Evolutionary conservation across 2,113 vertebrate species (phyloP).

Genomic region (Nanger granti): DNA sequence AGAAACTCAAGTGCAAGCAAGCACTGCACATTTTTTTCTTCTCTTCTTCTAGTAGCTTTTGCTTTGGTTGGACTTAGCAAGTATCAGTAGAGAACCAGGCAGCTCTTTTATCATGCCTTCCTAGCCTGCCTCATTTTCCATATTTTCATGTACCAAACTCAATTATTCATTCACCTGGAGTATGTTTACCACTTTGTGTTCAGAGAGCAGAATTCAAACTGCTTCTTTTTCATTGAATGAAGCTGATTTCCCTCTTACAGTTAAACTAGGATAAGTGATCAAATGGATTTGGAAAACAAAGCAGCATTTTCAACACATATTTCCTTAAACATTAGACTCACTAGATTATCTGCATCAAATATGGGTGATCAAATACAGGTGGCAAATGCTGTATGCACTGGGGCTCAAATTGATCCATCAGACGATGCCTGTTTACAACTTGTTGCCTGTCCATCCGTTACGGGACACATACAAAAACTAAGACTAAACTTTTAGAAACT

Average conservation of each 20-base stretch:
- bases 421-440: rapidly evolving
- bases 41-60: neutral
- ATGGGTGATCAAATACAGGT: neutral
- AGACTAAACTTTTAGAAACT: neutral
- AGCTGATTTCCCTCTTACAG: neutral
- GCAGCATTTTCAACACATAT: neutral
- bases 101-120: neutral
- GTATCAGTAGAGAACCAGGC: neutral
- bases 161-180: neutral
- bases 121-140: neutral
- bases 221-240: neutral
- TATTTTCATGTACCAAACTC: neutral
- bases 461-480: neutral
- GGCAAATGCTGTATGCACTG: neutral
- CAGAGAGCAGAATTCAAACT: neutral
- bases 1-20: neutral
- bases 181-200: neutral
- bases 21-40: neutral
- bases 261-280: neutral
- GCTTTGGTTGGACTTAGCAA: neutral
- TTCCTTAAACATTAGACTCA: neutral
- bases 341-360: neutral
- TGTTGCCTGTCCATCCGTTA: neutral
- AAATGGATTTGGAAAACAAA: slow-evolving; percentile 29
- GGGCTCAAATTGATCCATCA: neutral